A percentile compares a stretch with the other conserved stretches of the same genome.
Conservation (phyloP, 2,888 invertebrate species). For the Bruchidius siliquastri region DNA sequence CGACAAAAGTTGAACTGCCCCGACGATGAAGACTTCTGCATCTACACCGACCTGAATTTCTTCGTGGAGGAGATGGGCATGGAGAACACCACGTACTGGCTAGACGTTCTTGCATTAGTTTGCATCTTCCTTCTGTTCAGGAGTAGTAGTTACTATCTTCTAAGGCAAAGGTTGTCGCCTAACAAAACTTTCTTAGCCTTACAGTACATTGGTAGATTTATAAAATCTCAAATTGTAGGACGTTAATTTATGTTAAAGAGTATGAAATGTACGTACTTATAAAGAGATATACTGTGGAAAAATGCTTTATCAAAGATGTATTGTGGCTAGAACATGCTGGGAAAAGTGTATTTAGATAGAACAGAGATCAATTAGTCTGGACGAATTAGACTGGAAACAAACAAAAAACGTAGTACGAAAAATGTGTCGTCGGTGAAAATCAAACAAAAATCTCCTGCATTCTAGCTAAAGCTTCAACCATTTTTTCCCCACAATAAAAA, state of each 20-base stretch:
- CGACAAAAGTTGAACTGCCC: slow-evolving; percentile 73
- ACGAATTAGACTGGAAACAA: no score
- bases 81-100: slow-evolving; percentile 63
- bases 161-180: slow-evolving; percentile 67
- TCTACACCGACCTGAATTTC: slow-evolving; percentile 68
- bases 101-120: slow-evolving; percentile 61
- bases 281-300: neutral
- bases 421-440: no score
- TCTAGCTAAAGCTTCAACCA: no score
- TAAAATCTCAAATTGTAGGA: slow-evolving; percentile 52
- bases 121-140: slow-evolving; percentile 61
- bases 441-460: no score
- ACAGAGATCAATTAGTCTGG: no score
- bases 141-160: slow-evolving; percentile 63
- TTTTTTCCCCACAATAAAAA: no score
- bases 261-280: neutral
- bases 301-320: neutral
- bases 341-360: no score
- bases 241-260: neutral
- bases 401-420: no score
- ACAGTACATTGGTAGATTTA: slow-evolving; percentile 63
- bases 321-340: neutral
- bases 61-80: slow-evolving; percentile 73
- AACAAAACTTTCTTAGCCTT: slow-evolving; percentile 67
- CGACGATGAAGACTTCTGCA: slow-evolving; percentile 65